Evolutionary conservation across 2,888 invertebrate species (phyloP).

Genomic region (Sipunculus nudus): DNA sequence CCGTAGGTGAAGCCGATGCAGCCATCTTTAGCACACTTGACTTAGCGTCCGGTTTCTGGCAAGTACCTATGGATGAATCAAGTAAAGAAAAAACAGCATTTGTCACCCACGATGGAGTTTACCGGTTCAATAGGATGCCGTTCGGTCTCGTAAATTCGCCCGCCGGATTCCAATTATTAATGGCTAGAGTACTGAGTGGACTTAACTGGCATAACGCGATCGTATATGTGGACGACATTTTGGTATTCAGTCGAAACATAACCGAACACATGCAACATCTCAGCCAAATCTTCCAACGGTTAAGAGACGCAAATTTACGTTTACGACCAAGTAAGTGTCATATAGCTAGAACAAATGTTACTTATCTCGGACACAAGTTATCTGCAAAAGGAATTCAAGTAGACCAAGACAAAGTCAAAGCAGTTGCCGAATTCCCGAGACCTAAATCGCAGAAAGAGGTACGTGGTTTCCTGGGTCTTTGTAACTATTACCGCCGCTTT

Average conservation of each 20-base stretch:
- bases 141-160: not conserved
- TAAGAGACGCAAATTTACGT: not conserved
- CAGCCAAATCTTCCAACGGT: not conserved
- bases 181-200: not conserved
- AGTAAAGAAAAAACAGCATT: not conserved
- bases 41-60: not conserved
- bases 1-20: not conserved
- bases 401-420: not conserved
- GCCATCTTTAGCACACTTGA: not conserved
- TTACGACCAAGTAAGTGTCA: slow-evolving; percentile 3
- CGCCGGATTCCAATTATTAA: not conserved
- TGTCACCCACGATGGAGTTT: not conserved
- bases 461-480: slow-evolving; percentile 3
- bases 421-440: not conserved
- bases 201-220: not conserved
- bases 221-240: slow-evolving; percentile 2
- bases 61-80: not conserved
- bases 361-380: not conserved
- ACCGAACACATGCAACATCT: not conserved
- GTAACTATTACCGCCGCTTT: slow-evolving; percentile 8
- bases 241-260: not conserved
- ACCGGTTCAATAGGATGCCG: not conserved
- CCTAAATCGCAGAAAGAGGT: not conserved
- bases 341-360: not conserved
- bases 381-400: slow-evolving; percentile 1